Evolutionary conservation across 1,140 invertebrate species (phyloP), one percentile per base, ranked within the genome.

Genomic region (Drosophila sucinea): DNA sequence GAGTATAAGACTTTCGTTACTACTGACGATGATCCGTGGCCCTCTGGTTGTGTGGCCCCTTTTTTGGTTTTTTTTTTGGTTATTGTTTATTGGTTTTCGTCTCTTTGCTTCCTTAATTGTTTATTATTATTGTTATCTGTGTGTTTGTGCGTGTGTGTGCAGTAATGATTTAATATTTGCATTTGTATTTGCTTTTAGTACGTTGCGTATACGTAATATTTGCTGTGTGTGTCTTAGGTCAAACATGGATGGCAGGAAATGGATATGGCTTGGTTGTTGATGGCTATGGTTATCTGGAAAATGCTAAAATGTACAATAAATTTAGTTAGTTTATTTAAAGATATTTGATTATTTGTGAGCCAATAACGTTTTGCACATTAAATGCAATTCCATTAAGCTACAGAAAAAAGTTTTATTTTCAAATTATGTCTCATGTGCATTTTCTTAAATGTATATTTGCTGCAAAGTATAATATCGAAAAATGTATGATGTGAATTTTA

Each of bases 81-180:
- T 77, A 70, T 77, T 77, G 73, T 77, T 77, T 77, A 77, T 77
- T 77, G 73, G 66, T 44, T 55, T 77, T 77, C 70, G 66, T 60
- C 23, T 56, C 8, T 60, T 61, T 77, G 33, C 6, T 65, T 56
- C 64, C 40, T 30, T 60, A 27, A 23, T 77, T 35, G 55, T 56
- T 73, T 69, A 75, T 77, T 79, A 75, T 78, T 64, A 64, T 72
- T 75, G 68, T 63, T 76, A 3, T 51, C 25, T 27, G 23, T 51
- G 44, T 47, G 44, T 47, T 17, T 41, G 40, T 44, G 41, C n/a
- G 41, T 44, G 17, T 78, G 57, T 55, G 81, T 82, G 75, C 79
- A 76, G 76, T 81, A 74, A 81, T 85, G 77, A 69, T 79, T 73
- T 77, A 83, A 79, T 82, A 86, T 86, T 87, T 79, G 83, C 79